Evolutionary conservation across 2,888 invertebrate species (phyloP), one percentile per base, ranked within the genome.

Genomic region (Dolomedes plantarius): DNA sequence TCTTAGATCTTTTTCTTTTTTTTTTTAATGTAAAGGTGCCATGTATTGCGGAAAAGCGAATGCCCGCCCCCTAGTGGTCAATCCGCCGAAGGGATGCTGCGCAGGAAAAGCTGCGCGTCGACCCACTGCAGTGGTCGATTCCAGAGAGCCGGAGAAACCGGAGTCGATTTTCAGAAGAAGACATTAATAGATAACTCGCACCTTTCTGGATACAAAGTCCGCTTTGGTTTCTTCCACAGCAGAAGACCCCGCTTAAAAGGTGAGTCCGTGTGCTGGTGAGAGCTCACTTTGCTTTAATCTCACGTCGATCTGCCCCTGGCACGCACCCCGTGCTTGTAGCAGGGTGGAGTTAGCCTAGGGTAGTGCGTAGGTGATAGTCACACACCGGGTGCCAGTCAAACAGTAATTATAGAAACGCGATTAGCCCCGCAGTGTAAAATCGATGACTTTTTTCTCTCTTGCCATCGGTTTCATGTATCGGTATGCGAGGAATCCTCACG

Each of bases 61-160:
- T 27, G 65, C 46, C 32, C 67, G 71, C 83, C 83, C 75, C 76
- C 76, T 76, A 36, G 65, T 36, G 83, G 72, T 56, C 31, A 62
- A 69, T 74, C 36, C 29, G 31, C 23, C 19, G 39, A 71, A 28
- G 72, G 76, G 64, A 23, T 50, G 41, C 65, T 76, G 76, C 83
- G 83, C 76, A 27, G 50, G 23, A 16, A 19, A 19, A 32, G 6
- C 19, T 77, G 83, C 83, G 83, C 82, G 76, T 31, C 29, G 71
- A 72, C 56, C 11, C 82, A 83, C 83, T 83, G 83, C 83, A 83
- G 83, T 83, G 76, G 83, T 77, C 71, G 83, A 71, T 76, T 83
- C 76, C 71, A 62, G 76, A 71, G 50, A 83, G 50, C 29, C 19
- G 72, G 31, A 71, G 76, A 64, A 71, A 72, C 50, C 16, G 76